phyloP scores from a whole-genome alignment of 2,888 invertebrate species.

The Pherbina coryleti region DNA sequence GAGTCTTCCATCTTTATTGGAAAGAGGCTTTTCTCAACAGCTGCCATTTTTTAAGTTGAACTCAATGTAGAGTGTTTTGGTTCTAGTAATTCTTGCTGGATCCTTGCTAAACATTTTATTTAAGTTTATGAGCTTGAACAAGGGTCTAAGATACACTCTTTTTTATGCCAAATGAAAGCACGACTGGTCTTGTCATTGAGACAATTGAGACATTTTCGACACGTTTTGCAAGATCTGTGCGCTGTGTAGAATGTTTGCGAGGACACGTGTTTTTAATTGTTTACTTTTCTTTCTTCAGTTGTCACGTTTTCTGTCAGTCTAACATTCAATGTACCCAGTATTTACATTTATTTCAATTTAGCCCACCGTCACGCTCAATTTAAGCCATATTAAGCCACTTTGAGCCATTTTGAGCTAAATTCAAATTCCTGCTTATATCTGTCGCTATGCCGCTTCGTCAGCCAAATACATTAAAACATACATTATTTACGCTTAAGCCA shows the following conservation, averaged over 20 bases:
- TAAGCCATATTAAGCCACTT: conserved; percentile 6
- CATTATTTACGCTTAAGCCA: neutral
- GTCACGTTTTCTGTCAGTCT: neutral
- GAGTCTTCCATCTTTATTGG: no score
- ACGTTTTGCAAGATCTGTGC: no score
- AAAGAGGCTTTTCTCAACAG: no score
- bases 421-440: neutral
- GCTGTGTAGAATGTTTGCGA: no score
- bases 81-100: no score
- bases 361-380: neutral
- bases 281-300: neutral
- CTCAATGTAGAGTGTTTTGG: no score
- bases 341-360: neutral
- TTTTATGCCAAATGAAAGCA: neutral
- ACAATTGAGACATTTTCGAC: no score
- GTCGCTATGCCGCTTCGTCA: neutral
- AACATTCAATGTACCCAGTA: neutral
- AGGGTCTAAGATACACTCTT: neutral
- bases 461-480: neutral
- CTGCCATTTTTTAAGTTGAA: no score
- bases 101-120: no score
- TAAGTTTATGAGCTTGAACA: no score
- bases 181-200: neutral
- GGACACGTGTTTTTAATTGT: neutral
- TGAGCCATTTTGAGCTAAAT: conserved; percentile 5